Evolutionary conservation across 1,140 invertebrate genomes (phyloP), one percentile per base, ranked within the genome.

Genomic region (Globodera rostochiensis): DNA sequence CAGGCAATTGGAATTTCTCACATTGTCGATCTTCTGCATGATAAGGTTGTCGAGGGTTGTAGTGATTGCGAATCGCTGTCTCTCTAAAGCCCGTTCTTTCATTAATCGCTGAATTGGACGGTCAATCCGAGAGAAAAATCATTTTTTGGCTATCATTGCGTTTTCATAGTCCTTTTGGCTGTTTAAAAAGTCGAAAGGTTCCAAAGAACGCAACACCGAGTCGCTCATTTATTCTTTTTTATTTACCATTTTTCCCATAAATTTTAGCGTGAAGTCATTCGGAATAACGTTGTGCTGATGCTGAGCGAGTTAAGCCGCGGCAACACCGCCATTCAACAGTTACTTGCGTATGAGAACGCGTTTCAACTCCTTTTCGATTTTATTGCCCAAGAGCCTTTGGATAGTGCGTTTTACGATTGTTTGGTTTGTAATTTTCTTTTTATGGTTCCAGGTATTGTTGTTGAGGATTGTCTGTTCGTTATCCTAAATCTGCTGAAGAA

Each of bases 321-420:
- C 7, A 98, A 99, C 92, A 94, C 95, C 0, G 98, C 98, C 90
- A 96, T 99, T 86, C 98, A 99, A 90, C 99, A 99, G 91, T 98
- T 99, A 87, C 96, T 99, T 6, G 97, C 96, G 0, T 99, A 98
- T 92, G 96, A 99, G 91, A 98, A 98, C 92, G 96, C 95, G 0
- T 99, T 98, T 91, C 96, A 98, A 91, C 92, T 94, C 84, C 92
- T 99, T 60, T 94, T 98, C 86, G 94, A 96, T 88, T 96, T 99
- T 50, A 95, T 99, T 46, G 91, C 91, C 1, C 94, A 95, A 85
- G 98, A 99, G 91, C 96, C 96, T 70, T 94, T 84, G 13, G 89
- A 93, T 85, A 94, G 94, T 45, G 95, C 98, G 91, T 97, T 96
- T 45, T 45, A 69, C 36, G 11, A 36, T 49, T 80, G 47, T 49